These are phyloP conservation scores for Chalcosyrphus nemorum DNA, from an alignment of 2,888 invertebrate species.

Conservation along the genomic window DNA sequence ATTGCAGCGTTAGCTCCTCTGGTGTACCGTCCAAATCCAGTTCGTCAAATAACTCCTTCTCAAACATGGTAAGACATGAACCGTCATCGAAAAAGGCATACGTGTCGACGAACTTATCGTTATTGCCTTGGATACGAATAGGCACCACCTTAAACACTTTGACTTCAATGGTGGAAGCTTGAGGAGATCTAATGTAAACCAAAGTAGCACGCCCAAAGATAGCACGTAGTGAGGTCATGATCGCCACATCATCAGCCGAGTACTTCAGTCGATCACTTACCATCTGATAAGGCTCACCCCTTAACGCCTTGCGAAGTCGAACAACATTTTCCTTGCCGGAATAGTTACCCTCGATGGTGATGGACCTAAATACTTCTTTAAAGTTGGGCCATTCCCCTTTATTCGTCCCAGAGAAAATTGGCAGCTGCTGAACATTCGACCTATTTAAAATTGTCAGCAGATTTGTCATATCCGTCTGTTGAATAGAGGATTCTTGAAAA, in stretches of 20 bases:
- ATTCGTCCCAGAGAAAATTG: constrained; percentile 2
- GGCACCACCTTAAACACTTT: background rate
- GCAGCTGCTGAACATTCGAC: background rate
- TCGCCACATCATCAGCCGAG: background rate
- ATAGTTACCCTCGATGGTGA: constrained; percentile 4
- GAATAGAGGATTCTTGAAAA: background rate
- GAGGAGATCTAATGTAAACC: constrained; percentile 7
- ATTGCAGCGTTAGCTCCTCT: constrained; percentile 11
- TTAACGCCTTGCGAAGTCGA: no score
- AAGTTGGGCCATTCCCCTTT: constrained; percentile 30
- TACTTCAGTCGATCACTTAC: background rate
- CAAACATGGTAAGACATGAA: no score
- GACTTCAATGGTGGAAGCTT: background rate
- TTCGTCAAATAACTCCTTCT: constrained; percentile 1
- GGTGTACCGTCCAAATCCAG: constrained; percentile 11
- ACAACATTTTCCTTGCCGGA: no score
- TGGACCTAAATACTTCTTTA: constrained; percentile 17
- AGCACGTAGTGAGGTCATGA: background rate
- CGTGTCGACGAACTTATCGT: no score
- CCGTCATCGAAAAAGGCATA: no score
- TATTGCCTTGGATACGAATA: no score
- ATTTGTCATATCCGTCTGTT: no score
- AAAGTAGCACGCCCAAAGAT: background rate
- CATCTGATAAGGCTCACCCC: no score
- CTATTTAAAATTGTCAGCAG: no score